Percentiles rank a stretch among this genome's conserved stretches.
phyloP scores from a whole-genome alignment of 2,888 invertebrate species.

The Phyto melanocephala region DNA sequence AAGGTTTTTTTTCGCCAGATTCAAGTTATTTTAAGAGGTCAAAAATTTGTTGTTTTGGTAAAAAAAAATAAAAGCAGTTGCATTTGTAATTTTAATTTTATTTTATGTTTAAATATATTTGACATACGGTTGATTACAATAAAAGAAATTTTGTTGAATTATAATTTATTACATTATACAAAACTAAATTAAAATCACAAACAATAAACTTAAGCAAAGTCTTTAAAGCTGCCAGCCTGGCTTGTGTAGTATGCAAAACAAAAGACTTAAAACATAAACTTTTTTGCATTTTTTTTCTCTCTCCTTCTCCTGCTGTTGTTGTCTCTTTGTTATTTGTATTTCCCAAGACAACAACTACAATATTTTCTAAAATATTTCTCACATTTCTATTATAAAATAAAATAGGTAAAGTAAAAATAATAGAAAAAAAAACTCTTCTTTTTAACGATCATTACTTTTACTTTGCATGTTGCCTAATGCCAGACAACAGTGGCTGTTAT shows the following conservation, averaged over 20 bases:
- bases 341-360: not conserved
- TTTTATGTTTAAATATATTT: too few relatives aligned
- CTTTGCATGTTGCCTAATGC: slow-evolving; percentile 14
- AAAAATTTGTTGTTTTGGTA: too few relatives aligned
- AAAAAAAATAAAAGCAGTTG: too few relatives aligned
- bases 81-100: too few relatives aligned
- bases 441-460: slow-evolving; percentile 60
- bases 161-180: too few relatives aligned
- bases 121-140: too few relatives aligned
- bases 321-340: too few relatives aligned
- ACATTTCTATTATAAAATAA: slow-evolving; percentile 56
- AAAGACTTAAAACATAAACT: slow-evolving; percentile 58
- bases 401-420: slow-evolving; percentile 18
- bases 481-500: not conserved
- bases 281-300: not conserved
- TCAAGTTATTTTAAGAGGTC: too few relatives aligned
- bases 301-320: not conserved
- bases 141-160: too few relatives aligned
- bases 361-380: slow-evolving; percentile 50
- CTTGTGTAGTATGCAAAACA: slow-evolving; percentile 31
- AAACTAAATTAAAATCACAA: not conserved
- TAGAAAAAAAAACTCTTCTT: slow-evolving; percentile 6
- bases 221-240: too few relatives aligned
- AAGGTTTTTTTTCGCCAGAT: too few relatives aligned
- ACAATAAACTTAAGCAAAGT: not conserved